phyloP scores from a whole-genome alignment of 2,797 vertebrate species.

The Fistularia tabacaria region DNA sequence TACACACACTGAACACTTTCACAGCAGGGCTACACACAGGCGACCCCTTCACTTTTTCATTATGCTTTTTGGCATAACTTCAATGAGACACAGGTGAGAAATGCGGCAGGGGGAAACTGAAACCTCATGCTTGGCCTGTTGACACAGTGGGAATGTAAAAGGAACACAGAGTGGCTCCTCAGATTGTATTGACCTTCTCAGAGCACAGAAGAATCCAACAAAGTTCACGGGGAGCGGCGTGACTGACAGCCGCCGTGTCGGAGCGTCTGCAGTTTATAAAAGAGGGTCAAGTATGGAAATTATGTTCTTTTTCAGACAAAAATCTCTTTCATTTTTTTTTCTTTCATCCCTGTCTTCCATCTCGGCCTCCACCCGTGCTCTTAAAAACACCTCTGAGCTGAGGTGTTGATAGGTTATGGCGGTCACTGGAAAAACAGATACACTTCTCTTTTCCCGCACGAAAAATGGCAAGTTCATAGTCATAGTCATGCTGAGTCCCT shows the following conservation, averaged over 20 bases:
- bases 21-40: background rate
- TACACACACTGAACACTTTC: too few relatives aligned
- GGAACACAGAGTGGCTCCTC: slow-evolving; percentile 35
- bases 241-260: slow-evolving; percentile 27
- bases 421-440: background rate
- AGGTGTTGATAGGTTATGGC: slow-evolving; percentile 16
- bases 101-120: slow-evolving; percentile 40
- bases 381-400: background rate
- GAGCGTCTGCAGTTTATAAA: background rate
- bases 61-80: slow-evolving; percentile 49
- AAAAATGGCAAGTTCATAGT: background rate
- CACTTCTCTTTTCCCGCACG: slow-evolving; percentile 11
- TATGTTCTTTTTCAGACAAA: slow-evolving; percentile 14
- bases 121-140: slow-evolving; percentile 45
- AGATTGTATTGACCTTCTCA: slow-evolving; percentile 33
- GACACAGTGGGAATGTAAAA: slow-evolving; percentile 47
- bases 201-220: slow-evolving; percentile 3
- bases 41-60: slow-evolving; percentile 25
- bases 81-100: slow-evolving; percentile 58
- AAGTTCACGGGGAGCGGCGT: slow-evolving; percentile 1
- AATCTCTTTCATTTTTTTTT: slow-evolving; percentile 30
- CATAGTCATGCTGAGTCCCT: background rate
- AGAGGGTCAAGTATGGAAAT: background rate
- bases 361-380: slow-evolving; percentile 5
- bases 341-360: background rate